Percentiles rank a stretch among this genome's conserved stretches.
Conservation (phyloP, 2,888 invertebrate genomes). For the Teleogryllus oceanicus region DNA sequence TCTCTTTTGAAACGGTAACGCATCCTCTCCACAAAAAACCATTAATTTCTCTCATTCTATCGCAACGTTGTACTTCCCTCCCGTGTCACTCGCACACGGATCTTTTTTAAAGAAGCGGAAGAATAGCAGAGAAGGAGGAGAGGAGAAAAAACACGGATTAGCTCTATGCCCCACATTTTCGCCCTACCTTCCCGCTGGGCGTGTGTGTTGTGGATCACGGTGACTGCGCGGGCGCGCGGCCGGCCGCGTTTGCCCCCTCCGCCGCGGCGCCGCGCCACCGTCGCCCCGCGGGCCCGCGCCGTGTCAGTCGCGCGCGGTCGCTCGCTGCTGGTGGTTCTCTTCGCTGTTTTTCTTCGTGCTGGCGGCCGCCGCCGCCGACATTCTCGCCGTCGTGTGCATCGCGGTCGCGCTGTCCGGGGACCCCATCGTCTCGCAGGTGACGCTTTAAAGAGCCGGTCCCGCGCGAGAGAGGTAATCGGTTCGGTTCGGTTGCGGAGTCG, state of each 20-base stretch:
- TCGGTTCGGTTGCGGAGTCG: background rate
- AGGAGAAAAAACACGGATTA: too few species aligned
- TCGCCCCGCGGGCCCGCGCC: background rate
- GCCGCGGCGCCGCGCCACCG: background rate
- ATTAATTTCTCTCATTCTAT: too few species aligned
- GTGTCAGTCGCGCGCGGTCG: background rate
- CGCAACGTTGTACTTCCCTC: too few species aligned
- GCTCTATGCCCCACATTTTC: too few species aligned
- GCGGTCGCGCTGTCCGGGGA: background rate
- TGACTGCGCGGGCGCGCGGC: background rate
- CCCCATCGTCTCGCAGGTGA: background rate
- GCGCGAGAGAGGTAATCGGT: background rate
- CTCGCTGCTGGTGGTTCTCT: too few species aligned
- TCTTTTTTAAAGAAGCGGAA: too few species aligned
- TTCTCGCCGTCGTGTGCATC: background rate
- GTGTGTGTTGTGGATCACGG: too few species aligned
- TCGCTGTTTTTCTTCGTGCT: background rate
- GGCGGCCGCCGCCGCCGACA: background rate
- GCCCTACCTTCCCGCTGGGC: too few species aligned
- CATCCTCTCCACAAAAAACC: too few species aligned
- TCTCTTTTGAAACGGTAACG: too few species aligned
- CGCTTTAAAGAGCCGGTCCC: background rate
- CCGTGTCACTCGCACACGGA: too few species aligned
- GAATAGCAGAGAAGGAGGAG: too few species aligned
- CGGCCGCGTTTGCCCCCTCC: background rate